Evolutionary conservation across 2,113 vertebrate species (phyloP), one percentile per base, ranked within the genome.

Genomic region (Heliornis fulica): DNA sequence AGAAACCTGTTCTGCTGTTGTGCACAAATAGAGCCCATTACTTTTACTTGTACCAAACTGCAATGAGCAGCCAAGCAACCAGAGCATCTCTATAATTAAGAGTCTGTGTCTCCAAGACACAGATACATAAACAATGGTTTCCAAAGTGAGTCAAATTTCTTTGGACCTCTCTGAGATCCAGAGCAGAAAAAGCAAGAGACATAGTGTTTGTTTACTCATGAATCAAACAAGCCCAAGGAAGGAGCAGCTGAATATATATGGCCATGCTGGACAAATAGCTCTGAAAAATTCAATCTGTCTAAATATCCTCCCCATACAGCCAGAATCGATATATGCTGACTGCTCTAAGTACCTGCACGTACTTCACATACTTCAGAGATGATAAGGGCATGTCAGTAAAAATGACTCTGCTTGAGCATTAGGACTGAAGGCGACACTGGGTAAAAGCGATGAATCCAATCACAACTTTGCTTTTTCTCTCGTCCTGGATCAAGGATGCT

Each of bases 151-250:
- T 21, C 46, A 59, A 66, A 66, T 77, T 63, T 50, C 8, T n/a
- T 46, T 66, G 83, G 59, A 80, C 26, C 5, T 51, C 32, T 51
- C 13, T 56, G 50, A 48, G 34, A 50, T 83, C 68, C 13, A 7
- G 25, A 41, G 64, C 21, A 80, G 56, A 68, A 80, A 68, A 41
- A 43, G 18, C 14, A 3, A 65, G 68, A 69, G 9, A 28, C 0
- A 0, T 36, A n/a, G 34, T 0, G 1, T 45, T 71, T 51, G 50
- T 28, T 56, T 76, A 53, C 28, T 76, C 63, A 17, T 1, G 12
- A 22, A 66, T 10, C 34, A 79, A 72, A 75, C 16, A 40, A 6
- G 3, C 23, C 29, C 43, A 51, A 31, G 46, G 69, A 84, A 13
- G n/a, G 22, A 78, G 28, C 28, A 61, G 38, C 23, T 63, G 17